Base-by-base conservation (phyloP, 2,113 vertebrate species). In the Vireo altiloquus region DNA sequence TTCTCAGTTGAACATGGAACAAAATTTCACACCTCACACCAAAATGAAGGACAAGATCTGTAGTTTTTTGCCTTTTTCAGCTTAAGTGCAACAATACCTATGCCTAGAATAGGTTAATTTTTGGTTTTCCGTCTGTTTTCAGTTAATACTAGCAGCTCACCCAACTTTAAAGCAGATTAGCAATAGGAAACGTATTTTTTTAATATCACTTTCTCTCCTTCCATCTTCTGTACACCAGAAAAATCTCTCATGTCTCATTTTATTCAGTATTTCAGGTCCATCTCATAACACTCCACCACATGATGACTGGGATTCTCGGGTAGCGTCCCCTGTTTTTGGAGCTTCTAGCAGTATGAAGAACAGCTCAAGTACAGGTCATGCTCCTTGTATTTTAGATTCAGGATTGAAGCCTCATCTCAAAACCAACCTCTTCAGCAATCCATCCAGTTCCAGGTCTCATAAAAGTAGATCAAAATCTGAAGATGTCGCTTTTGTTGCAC, bases 301-400 rank as follows among this genome's bases (percentile, higher is more conserved):
- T 56, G 74, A 92, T 87, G 97, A 97, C 68, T 96, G 97, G 96
- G 91, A 95, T 89, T 47, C 89, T 92, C 97, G 75, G 49, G 94
- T 81, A 49, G 90, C 94, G 35, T 98, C 98, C 89, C 98, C 98
- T 86, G 97, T 98, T 66, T 98, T 98, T 95, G 98, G 98, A 89
- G 96, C 96, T 95, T 57, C 97, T 61, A 92, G 94, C 75, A 95
- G 44, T 63, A 0, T 96, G 87, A 98, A 97, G 95, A 97, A 25
- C 92, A 96, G 40, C 76, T 90, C 97, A 82, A 98, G 95, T 59
- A 94, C 96, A 76, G 97, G 91, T 96, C 90, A 97, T 57, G 97
- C 98, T 14, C 95, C 97, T 37, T 98, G 98, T 81, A 90, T 98
- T 61, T 96, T 98, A 91, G 96, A 98, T 61, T 64, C 87, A 59